Percentiles rank a stretch among this genome's conserved stretches.
Evolutionary conservation across 2,797 vertebrate species (phyloP).

Genomic region (Chrosomus eos): DNA sequence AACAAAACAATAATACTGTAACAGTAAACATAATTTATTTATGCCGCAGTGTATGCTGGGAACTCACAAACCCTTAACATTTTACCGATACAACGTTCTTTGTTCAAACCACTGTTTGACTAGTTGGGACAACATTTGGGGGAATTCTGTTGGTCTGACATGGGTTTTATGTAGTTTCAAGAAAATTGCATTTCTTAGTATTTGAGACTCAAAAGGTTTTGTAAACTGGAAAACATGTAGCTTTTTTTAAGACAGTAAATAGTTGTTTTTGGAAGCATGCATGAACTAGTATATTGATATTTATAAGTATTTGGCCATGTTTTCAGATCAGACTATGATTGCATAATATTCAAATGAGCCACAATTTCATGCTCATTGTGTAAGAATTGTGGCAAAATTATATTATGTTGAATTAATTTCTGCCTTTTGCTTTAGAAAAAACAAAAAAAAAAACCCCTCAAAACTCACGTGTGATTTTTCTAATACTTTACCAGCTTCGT

Average conservation of each 20-base stretch:
- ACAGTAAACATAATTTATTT: too few relatives aligned
- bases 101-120: background rate
- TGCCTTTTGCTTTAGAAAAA: background rate
- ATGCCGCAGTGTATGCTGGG: too few relatives aligned
- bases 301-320: background rate
- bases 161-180: background rate
- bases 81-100: background rate
- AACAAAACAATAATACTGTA: too few relatives aligned
- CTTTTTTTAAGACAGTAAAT: background rate
- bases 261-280: background rate
- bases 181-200: background rate
- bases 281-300: too few relatives aligned
- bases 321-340: background rate
- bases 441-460: background rate
- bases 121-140: background rate
- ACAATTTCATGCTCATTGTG: background rate
- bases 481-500: background rate
- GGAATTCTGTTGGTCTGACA: background rate
- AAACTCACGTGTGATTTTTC: background rate
- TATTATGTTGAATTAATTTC: background rate
- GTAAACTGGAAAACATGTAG: background rate
- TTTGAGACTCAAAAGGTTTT: background rate
- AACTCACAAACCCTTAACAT: background rate
- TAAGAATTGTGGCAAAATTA: background rate
- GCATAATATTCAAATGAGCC: background rate